phyloP scores from a whole-genome alignment of 1,140 invertebrate species.

The Eumaeus atala region DNA sequence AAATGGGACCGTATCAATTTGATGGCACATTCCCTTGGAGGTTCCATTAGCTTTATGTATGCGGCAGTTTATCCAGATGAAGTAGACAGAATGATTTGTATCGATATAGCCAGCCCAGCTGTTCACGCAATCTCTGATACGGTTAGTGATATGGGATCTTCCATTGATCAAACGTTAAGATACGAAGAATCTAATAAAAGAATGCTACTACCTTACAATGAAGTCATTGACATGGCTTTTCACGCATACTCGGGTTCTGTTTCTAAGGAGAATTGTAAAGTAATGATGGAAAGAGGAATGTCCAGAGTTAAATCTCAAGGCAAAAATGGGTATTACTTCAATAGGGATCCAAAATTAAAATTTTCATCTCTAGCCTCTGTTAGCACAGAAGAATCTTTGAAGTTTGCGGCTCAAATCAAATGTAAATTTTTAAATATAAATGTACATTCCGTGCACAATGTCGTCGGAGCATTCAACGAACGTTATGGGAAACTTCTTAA shows the following conservation, averaged over 20 bases:
- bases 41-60: conserved; percentile 3
- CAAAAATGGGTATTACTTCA: conserved; percentile 9
- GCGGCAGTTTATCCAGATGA: conserved; percentile 9
- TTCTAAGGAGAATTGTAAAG: conserved; percentile 6
- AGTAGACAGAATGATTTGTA: conserved; percentile 11
- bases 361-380: neutral
- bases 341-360: conserved; percentile 9
- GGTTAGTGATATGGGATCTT: neutral
- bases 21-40: conserved; percentile 11
- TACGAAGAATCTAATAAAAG: conserved; percentile 4
- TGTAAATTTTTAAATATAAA: conserved; percentile 15
- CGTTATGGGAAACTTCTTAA: neutral
- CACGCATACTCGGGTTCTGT: neutral
- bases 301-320: neutral
- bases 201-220: neutral
- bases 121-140: neutral
- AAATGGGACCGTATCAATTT: conserved; percentile 1
- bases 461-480: neutral
- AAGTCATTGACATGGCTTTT: neutral
- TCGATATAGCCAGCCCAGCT: conserved; percentile 5
- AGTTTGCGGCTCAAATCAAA: neutral
- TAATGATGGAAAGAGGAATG: conserved; percentile 10
- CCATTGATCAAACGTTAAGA: conserved; percentile 7
- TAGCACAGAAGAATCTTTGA: neutral
- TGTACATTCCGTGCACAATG: neutral